Conservation (phyloP, 53 echinoderm and acorn worm species). For the Crossaster papposus region DNA sequence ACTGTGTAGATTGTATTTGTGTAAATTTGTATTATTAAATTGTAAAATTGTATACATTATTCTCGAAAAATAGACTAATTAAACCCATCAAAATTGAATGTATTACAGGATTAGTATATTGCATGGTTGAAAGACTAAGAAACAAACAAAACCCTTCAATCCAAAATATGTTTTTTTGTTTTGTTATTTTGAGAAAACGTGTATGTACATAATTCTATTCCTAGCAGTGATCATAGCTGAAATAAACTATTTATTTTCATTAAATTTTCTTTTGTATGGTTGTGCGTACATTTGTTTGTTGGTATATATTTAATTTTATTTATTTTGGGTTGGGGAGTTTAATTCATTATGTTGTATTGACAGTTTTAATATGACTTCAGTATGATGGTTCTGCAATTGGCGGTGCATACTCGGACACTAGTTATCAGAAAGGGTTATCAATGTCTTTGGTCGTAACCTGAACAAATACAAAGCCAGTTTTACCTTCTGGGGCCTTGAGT, state of each 20-base stretch:
- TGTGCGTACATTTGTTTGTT: not conserved
- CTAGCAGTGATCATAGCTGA: conserved; percentile 24
- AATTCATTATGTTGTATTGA: no score
- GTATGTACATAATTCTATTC: conserved; percentile 17
- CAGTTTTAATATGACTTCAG: no score
- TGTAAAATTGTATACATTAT: not conserved
- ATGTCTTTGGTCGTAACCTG: no score
- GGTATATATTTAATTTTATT: not conserved
- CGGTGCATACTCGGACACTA: no score
- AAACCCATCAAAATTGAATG: not conserved
- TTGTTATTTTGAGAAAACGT: not conserved
- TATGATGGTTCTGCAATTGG: no score
- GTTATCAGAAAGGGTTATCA: no score
- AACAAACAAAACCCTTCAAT: not conserved
- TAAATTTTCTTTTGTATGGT: not conserved
- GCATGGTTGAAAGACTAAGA: not conserved
- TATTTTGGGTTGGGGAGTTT: no score
- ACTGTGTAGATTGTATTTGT: no score
- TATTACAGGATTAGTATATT: not conserved
- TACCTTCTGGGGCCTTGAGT: no score
- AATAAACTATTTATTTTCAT: conserved; percentile 57
- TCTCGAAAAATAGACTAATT: no score
- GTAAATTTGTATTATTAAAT: not conserved
- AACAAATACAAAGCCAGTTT: no score
- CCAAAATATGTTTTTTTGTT: not conserved